Evolutionary conservation across 2,888 invertebrate genomes (phyloP).

Genomic region (Byasa hedistus): DNA sequence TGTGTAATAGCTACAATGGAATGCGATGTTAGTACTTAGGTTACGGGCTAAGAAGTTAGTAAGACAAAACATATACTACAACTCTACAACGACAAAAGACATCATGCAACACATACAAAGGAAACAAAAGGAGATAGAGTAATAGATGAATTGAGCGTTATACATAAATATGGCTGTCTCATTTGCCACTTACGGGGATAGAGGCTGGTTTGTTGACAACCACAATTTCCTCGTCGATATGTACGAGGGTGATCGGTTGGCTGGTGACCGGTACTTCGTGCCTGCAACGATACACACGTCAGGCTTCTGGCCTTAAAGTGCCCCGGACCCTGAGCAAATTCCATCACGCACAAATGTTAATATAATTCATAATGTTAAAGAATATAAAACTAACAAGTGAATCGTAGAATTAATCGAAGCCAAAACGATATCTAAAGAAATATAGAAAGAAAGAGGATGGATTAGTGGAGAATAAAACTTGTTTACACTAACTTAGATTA

Average conservation of each 20-base stretch:
- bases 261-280: slow-evolving; percentile 99
- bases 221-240: slow-evolving; percentile 99
- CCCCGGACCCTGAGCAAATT: slow-evolving; percentile 51
- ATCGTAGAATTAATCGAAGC: slow-evolving; percentile 17
- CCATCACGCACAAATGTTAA: neutral
- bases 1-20: slow-evolving; percentile 6
- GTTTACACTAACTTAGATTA: slow-evolving; percentile 24
- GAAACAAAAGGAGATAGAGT: slow-evolving; percentile 38
- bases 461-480: slow-evolving; percentile 21
- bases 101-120: slow-evolving; percentile 44
- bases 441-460: slow-evolving; percentile 7
- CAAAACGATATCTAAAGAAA: slow-evolving; percentile 13
- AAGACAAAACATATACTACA: slow-evolving; percentile 5
- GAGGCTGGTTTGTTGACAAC: slow-evolving; percentile 99
- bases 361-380: slow-evolving; percentile 5
- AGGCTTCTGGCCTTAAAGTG: slow-evolving; percentile 51
- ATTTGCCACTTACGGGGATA: slow-evolving; percentile 98
- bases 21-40: neutral
- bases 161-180: slow-evolving; percentile 86
- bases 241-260: slow-evolving; percentile 97
- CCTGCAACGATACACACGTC: slow-evolving; percentile 84
- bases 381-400: neutral
- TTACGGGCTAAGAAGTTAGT: slow-evolving; percentile 19
- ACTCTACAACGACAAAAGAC: slow-evolving; percentile 20
- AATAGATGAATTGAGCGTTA: slow-evolving; percentile 87